Conservation (phyloP, 2,113 vertebrate genomes). For the Serilophus lunatus region DNA sequence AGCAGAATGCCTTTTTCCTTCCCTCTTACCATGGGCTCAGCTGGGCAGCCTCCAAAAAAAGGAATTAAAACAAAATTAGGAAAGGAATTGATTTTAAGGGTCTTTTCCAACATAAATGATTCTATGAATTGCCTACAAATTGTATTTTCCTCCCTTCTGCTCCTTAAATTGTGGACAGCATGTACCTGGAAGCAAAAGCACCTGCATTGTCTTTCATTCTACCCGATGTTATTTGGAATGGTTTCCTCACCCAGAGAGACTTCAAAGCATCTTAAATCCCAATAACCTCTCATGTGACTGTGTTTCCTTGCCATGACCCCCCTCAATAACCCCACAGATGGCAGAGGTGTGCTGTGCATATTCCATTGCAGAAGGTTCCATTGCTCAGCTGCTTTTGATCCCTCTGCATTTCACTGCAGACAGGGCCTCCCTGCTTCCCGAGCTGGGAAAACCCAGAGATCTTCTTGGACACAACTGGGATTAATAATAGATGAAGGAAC, state of each 20-base stretch:
- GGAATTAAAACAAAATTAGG: neutral
- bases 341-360: accelerated
- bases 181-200: neutral
- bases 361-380: too few species aligned
- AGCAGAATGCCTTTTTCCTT: neutral
- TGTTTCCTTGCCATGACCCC: accelerated
- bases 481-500: neutral
- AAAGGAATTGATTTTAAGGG: neutral
- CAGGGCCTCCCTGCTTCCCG: neutral
- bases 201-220: neutral
- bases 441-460: neutral
- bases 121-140: neutral
- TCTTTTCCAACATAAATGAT: neutral
- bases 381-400: neutral
- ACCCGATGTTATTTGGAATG: accelerated
- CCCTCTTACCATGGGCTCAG: neutral
- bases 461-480: neutral
- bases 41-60: neutral
- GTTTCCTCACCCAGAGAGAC: neutral
- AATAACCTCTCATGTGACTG: accelerated
- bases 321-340: neutral
- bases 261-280: neutral
- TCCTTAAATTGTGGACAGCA: neutral
- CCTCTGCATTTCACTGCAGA: neutral
- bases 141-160: neutral